Percentiles rank a stretch among this genome's conserved stretches.
Evolutionary conservation across 2,797 vertebrate genomes (phyloP).

Genomic region (Glyptemys insculpta): DNA sequence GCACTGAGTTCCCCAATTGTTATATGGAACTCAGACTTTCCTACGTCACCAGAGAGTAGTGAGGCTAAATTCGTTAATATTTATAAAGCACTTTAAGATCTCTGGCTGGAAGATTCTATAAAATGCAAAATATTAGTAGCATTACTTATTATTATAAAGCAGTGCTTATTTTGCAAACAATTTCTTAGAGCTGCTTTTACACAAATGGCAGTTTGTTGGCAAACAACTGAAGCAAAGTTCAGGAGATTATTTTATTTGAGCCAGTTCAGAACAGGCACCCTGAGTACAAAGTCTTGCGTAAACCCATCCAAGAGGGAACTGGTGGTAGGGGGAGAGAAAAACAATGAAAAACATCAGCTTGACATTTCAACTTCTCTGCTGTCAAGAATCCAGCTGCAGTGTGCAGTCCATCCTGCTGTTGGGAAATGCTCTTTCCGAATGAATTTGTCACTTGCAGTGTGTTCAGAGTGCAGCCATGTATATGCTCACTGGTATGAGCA

Average conservation of each 20-base stretch:
- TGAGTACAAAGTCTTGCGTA: background rate
- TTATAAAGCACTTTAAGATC: background rate
- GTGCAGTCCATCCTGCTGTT: background rate
- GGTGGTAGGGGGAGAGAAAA: background rate
- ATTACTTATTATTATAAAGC: no score
- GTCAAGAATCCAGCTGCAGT: rapidly evolving
- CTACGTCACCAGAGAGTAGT: background rate
- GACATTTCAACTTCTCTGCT: background rate
- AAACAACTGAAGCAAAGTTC: background rate
- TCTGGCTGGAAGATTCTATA: background rate
- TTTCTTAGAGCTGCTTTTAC: background rate
- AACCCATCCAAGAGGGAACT: background rate
- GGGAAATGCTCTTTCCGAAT: background rate
- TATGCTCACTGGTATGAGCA: background rate
- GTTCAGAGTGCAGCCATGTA: rapidly evolving
- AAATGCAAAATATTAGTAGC: background rate
- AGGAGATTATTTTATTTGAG: rapidly evolving
- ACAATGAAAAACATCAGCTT: background rate
- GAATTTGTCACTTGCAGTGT: rapidly evolving
- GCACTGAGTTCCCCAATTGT: no score
- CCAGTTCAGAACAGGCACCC: background rate
- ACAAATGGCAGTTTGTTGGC: background rate
- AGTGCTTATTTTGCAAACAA: no score
- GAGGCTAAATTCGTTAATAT: background rate
- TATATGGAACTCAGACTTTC: background rate